phyloP scores from a whole-genome alignment of 1,140 invertebrate species.

The Conus betulinus region DNA sequence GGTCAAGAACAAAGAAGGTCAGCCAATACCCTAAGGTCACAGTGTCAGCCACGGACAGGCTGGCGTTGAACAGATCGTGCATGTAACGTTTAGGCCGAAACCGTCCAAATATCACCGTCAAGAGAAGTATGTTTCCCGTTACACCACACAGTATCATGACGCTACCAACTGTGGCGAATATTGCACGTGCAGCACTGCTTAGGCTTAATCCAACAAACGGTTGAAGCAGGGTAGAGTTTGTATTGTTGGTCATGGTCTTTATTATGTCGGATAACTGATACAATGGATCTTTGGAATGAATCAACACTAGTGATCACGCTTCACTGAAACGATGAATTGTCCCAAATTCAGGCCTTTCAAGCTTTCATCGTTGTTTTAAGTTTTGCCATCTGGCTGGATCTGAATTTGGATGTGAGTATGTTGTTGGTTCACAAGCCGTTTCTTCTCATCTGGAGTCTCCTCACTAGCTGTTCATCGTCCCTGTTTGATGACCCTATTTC shows the following conservation, averaged over 20 bases:
- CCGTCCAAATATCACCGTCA: neutral
- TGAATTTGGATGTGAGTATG: too few species aligned
- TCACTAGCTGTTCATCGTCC: too few species aligned
- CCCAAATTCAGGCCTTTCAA: too few species aligned
- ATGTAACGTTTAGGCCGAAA: neutral
- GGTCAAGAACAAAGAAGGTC: slow-evolving; percentile 29
- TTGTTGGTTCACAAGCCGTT: too few species aligned
- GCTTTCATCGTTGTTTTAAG: too few species aligned
- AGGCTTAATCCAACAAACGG: neutral
- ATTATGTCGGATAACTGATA: too few species aligned
- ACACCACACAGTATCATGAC: neutral
- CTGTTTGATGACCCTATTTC: too few species aligned
- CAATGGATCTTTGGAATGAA: too few species aligned
- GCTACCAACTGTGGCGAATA: neutral
- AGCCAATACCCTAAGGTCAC: slow-evolving; percentile 30
- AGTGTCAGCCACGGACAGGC: slow-evolving; percentile 12
- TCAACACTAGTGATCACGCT: too few species aligned
- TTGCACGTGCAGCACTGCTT: neutral
- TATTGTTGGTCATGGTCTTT: neutral
- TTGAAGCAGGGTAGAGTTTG: neutral
- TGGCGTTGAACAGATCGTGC: slow-evolving; percentile 23
- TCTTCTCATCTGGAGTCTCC: too few species aligned
- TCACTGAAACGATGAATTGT: too few species aligned
- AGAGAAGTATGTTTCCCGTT: neutral
- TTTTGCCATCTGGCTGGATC: too few species aligned